Percentiles rank a stretch among this genome's conserved stretches.
These are phyloP conservation scores for Candidula unifasciata DNA, from an alignment of 2,888 invertebrate genomes.

Conservation along the genomic window DNA sequence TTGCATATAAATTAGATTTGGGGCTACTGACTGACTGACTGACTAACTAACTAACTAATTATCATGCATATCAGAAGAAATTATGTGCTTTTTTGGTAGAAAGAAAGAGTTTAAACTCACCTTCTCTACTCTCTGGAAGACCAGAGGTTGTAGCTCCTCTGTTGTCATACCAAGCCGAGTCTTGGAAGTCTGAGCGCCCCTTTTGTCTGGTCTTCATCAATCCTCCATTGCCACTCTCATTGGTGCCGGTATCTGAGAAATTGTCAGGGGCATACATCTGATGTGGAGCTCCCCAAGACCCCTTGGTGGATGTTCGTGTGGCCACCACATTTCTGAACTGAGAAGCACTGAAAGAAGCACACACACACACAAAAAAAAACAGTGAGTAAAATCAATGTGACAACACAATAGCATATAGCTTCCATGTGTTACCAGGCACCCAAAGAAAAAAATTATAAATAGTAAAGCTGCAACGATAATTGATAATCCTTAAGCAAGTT, in stretches of 20 bases:
- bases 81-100: too few species aligned
- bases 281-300: slow-evolving; percentile 54
- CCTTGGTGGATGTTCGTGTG: slow-evolving; percentile 53
- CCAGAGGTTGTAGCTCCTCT: slow-evolving; percentile 11
- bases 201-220: slow-evolving; percentile 37
- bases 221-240: slow-evolving; percentile 42
- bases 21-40: too few species aligned
- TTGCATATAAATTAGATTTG: too few species aligned
- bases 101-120: slow-evolving; percentile 25
- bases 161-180: slow-evolving; percentile 55
- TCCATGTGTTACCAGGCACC: too few species aligned
- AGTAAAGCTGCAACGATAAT: too few species aligned
- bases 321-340: slow-evolving; percentile 55
- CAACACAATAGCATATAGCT: too few species aligned
- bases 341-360: slow-evolving; percentile 36
- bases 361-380: background rate
- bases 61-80: too few species aligned
- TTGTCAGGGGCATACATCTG: slow-evolving; percentile 53
- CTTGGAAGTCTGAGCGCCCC: slow-evolving; percentile 55
- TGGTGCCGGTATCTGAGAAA: slow-evolving; percentile 50
- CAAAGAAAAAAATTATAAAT: too few species aligned
- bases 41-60: too few species aligned
- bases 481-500: too few species aligned
- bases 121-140: slow-evolving; percentile 13
- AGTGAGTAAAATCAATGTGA: background rate